Conservation (phyloP, 2,113 vertebrate genomes). For the Chaenocephalus aceratus region DNA sequence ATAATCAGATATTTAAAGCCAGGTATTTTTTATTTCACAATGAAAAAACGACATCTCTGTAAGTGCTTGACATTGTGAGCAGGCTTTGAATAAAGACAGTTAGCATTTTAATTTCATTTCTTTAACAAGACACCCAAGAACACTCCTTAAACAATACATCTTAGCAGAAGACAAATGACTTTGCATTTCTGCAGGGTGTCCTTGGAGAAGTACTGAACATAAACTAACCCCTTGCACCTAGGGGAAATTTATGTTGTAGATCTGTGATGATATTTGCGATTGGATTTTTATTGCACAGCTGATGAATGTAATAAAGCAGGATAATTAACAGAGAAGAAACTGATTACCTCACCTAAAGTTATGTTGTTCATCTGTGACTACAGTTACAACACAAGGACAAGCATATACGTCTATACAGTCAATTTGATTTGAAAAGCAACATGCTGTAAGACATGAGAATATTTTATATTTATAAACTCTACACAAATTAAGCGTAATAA, state of each 20-base stretch:
- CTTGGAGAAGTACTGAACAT: constrained; percentile 54
- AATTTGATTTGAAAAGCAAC: constrained; percentile 14
- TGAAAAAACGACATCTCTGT: background rate
- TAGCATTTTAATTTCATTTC: background rate
- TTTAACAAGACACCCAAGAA: constrained; percentile 48
- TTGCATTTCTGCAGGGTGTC: constrained; percentile 50
- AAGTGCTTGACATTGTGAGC: background rate
- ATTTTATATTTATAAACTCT: background rate
- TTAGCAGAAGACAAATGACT: constrained; percentile 41
- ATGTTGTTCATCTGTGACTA: constrained; percentile 51
- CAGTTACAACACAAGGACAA: constrained; percentile 44
- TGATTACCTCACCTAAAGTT: constrained; percentile 59
- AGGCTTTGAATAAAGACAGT: constrained; percentile 5
- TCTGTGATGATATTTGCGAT: constrained; percentile 72
- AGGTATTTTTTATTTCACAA: background rate
- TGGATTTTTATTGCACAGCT: constrained; percentile 69
- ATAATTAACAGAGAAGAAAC: constrained; percentile 68
- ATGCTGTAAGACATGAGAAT: background rate
- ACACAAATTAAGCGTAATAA: too few relatives aligned
- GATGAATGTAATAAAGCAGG: constrained; percentile 67
- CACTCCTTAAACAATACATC: constrained; percentile 27
- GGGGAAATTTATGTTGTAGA: constrained; percentile 69
- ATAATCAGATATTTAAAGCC: background rate
- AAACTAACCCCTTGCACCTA: constrained; percentile 63
- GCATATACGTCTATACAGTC: constrained; percentile 7